These are phyloP conservation scores for Kryptopterus vitreolus DNA, from an alignment of 2,797 vertebrate genomes.

Conservation along the genomic window DNA sequence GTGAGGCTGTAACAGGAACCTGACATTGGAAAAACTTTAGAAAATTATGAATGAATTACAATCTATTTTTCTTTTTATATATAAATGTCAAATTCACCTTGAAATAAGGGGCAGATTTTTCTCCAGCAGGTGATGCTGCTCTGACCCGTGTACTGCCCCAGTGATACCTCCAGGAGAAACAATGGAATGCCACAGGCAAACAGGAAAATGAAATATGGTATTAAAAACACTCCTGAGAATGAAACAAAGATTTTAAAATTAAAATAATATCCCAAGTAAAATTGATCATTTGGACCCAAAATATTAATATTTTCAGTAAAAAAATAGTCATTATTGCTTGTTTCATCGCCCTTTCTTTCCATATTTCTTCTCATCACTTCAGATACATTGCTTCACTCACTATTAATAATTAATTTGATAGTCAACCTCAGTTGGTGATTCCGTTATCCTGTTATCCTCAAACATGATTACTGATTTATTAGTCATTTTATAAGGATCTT, in stretches of 20 bases:
- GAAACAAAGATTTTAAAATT: neutral
- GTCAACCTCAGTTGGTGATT: neutral
- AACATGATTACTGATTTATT: neutral
- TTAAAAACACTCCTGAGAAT: slow-evolving; percentile 73
- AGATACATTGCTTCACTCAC: neutral
- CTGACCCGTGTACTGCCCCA: slow-evolving; percentile 78
- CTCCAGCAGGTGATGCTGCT: slow-evolving; percentile 77
- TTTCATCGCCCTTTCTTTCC: no score
- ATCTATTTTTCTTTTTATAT: neutral
- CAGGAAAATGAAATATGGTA: slow-evolving; percentile 76
- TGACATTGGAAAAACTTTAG: no score
- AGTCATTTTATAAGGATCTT: neutral
- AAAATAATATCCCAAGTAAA: no score
- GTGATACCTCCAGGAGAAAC: slow-evolving; percentile 75
- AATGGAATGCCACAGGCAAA: slow-evolving; percentile 76
- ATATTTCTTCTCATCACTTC: neutral
- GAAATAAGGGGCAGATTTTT: slow-evolving; percentile 76
- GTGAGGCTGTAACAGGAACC: no score
- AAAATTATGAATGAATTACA: no score
- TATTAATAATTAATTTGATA: neutral
- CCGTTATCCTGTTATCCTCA: no score
- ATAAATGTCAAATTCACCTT: slow-evolving; percentile 60
- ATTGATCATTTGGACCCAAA: neutral
- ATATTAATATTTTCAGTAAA: neutral
- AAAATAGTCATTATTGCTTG: neutral